Conservation (phyloP, 2,888 invertebrate genomes). For the Athrips mouffetella region DNA sequence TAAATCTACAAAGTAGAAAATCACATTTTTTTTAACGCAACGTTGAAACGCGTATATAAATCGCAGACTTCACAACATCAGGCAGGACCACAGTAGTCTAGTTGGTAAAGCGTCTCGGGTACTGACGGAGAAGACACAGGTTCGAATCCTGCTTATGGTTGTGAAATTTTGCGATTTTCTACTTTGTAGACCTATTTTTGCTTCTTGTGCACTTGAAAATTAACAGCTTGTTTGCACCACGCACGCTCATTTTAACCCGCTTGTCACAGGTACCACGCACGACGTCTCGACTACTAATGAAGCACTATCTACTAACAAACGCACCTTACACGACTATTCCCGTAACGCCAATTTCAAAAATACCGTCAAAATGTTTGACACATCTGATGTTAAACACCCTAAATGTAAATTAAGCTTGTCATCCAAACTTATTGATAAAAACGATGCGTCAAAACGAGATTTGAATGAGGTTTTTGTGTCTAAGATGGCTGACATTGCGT, state of each 20-base stretch:
- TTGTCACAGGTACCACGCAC: conserved; percentile 58
- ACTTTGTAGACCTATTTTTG: no score
- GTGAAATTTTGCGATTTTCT: no score
- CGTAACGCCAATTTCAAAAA: conserved; percentile 52
- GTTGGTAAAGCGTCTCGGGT: no score
- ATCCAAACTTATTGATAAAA: conserved; percentile 14
- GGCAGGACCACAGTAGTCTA: no score
- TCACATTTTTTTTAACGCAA: no score
- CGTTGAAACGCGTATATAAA: no score
- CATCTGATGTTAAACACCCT: conserved; percentile 35
- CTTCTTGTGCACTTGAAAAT: no score
- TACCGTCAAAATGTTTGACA: conserved; percentile 47
- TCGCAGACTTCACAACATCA: no score
- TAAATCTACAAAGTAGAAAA: no score
- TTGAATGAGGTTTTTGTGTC: neutral
- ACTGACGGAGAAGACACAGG: no score
- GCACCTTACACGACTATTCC: conserved; percentile 49
- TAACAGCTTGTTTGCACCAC: no score
- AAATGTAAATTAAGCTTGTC: conserved; percentile 55
- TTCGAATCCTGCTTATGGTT: no score
- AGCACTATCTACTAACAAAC: conserved; percentile 43
- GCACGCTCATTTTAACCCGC: conserved; percentile 20
- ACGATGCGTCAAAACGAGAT: conserved; percentile 25
- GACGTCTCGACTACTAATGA: conserved; percentile 27
- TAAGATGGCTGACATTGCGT: neutral